Evolutionary conservation across 2,113 vertebrate species (phyloP), one percentile per base, ranked within the genome.

Genomic region (Apistogramma diplotaenia): DNA sequence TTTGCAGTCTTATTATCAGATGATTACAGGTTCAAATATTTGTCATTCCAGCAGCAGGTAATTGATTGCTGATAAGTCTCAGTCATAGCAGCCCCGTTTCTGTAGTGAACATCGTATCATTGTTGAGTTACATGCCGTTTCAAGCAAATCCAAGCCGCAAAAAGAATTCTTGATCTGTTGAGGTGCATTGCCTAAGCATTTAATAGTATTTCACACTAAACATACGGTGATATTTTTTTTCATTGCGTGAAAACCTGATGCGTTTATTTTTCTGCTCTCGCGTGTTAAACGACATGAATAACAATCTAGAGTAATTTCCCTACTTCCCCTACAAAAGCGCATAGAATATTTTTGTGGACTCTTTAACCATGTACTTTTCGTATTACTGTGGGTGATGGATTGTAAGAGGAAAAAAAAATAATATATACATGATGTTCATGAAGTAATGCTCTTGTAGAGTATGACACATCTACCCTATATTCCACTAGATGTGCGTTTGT

Each of bases 371-470:
- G 65, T 89, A 87, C 61, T 84, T 90, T 92, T 86, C 57, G 53
- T 85, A 70, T 88, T 74, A 62, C 46, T 83, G 74, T 87, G 78
- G 70, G 27, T 75, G 77, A 85, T 21, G 58, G 75, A 76, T 81
- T 87, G 46, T 70, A 74, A 72, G 67, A 83, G 55, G 43, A 76
- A 76, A 58, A 76, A 58, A 74, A 53, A 55, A 71, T 0, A 4
- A 56, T 19, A 79, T 86, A 74, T 85, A 90, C 84, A 86, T 83
- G 81, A 89, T 88, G 85, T 91, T 90, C 86, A 85, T 90, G 89
- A 90, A 77, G 74, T 78, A 89, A 90, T 91, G 85, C 90, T 94
- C 89, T 92, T 91, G 92, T 92, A 92, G 91, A 93, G 93, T 93
- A 81, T 87, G 80, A 89, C 75, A 79, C 89, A 87, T 88, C 87